Evolutionary conservation across 2,888 invertebrate genomes (phyloP).

Genomic region (Carpatolechia fugitivella): DNA sequence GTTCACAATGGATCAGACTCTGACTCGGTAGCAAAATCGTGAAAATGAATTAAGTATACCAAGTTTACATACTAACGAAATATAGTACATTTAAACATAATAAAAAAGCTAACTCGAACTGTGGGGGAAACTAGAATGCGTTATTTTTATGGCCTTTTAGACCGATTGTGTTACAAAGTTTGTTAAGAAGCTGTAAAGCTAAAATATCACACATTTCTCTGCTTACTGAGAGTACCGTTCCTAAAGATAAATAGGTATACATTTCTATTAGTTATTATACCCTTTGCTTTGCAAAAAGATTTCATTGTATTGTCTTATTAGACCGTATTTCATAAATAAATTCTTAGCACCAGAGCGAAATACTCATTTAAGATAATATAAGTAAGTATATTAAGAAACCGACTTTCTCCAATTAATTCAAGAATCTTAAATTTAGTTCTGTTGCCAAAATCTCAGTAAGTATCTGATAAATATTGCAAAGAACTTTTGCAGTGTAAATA

Average conservation of each 20-base stretch:
- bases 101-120: conserved; percentile 18
- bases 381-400: background rate
- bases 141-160: conserved; percentile 52
- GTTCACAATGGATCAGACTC: background rate
- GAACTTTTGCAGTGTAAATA: too few species aligned
- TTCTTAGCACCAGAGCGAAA: conserved; percentile 35
- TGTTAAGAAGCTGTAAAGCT: conserved; percentile 74
- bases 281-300: conserved; percentile 71
- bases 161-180: conserved; percentile 52
- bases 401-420: background rate
- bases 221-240: conserved; percentile 55
- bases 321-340: conserved; percentile 39
- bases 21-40: conserved; percentile 12
- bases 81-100: background rate
- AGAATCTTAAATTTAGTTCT: background rate
- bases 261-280: conserved; percentile 28
- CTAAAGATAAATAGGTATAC: conserved; percentile 52
- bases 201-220: conserved; percentile 73
- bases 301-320: conserved; percentile 64
- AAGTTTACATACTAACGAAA: too few species aligned
- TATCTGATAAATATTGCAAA: too few species aligned
- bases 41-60: conserved; percentile 7
- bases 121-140: conserved; percentile 33
- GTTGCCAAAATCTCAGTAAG: background rate
- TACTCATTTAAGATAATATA: conserved; percentile 2